Evolutionary conservation across 2,113 vertebrate genomes (phyloP).

Genomic region (Python bivittatus): DNA sequence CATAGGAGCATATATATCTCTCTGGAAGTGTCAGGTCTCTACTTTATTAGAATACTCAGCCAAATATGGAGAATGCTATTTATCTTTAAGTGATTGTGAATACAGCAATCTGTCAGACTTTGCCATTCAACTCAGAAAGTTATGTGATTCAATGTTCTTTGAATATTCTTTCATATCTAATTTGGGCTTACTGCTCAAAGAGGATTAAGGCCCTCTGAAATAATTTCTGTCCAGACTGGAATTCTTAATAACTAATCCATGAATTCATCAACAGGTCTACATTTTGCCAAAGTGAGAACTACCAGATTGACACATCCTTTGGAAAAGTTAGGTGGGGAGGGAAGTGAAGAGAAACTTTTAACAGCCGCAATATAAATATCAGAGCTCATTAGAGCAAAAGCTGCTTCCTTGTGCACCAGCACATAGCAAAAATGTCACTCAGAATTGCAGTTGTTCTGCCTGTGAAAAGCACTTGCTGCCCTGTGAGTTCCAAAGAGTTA

Average conservation of each 20-base stretch:
- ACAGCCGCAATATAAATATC: neutral
- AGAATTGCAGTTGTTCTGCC: neutral
- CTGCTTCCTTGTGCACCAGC: neutral
- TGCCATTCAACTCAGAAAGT: neutral
- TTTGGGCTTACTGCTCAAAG: neutral
- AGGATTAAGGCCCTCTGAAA: neutral
- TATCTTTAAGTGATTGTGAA: neutral
- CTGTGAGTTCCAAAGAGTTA: neutral
- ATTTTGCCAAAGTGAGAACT: neutral
- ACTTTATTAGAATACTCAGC: neutral
- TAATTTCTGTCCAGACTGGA: neutral
- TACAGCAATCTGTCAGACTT: neutral
- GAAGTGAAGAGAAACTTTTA: neutral
- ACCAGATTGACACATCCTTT: neutral
- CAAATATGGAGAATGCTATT: neutral
- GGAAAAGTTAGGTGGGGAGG: neutral
- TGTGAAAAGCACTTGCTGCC: neutral
- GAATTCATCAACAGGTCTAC: too few relatives aligned
- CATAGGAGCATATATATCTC: neutral
- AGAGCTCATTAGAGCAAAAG: neutral
- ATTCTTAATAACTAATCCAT: neutral
- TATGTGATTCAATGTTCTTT: neutral
- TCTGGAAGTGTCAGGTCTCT: neutral
- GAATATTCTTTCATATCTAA: neutral
- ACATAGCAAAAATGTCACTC: neutral